Base-by-base conservation (phyloP, 1,140 invertebrate genomes). In the Saccostrea echinata region DNA sequence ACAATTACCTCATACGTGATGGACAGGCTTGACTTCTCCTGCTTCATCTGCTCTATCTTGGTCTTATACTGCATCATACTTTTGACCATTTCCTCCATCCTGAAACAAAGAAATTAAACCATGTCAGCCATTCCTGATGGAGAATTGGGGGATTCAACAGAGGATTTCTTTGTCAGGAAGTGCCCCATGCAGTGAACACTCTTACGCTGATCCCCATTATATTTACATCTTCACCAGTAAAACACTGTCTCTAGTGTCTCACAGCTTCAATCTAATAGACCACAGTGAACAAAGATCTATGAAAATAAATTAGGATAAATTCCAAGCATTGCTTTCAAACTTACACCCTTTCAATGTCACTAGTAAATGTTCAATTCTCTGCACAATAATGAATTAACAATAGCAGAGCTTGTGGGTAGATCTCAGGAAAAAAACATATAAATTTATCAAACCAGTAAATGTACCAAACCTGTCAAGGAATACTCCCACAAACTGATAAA, bases 41-140 rank as follows among this genome's bases (percentile, higher is more conserved):
- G 97, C 95, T 97, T 97, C 93, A 97, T 94, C 95, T 97, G 97
- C 92, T 97, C 97, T 89, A 96, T 96, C 91, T 96, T 96, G 91
- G 96, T 96, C 94, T 97, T 97, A 94, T 97, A 97, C 92, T 97
- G 94, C 81, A 94, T 61, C 94, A 95, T 93, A 68, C 91, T 92
- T 13, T 90, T 86, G 16, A 94, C 94, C 90, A 93, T 91, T 82
- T 94, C 92, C 86, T 95, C 94, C 94, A 94, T 95, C 84, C 94
- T 94, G 16, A 90, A 90, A 87, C 12, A 86, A 84, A 88, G 27
- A 64, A 52, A 76, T 35, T 81, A 43, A 55, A 33, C n/a, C 18
- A 71, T 30, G 68, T 30, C 68, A 30, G 68, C 68, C 27, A 33
- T 61, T 61, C 55, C 18, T 76, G 27, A 76, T 33, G 27, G 55